Evolutionary conservation across 2,888 invertebrate genomes (phyloP), one percentile per base, ranked within the genome.

Genomic region (Asteroscopus sphinx): DNA sequence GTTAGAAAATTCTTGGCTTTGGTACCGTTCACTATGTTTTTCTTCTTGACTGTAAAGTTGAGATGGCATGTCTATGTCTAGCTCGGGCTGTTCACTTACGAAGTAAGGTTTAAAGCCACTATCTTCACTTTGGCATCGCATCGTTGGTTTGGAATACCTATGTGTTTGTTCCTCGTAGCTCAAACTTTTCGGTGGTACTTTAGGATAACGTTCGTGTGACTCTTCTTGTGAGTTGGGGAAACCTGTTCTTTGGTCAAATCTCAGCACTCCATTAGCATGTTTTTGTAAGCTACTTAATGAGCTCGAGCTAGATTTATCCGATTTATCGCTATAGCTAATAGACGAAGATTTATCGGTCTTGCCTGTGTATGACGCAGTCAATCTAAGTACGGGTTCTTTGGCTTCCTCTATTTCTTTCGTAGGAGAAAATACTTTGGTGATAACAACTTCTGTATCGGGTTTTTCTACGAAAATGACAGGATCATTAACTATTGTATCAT

Each of bases 1-100:
- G 57, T 88, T 91, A 0, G 95, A 94, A 82, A 96, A 96, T 70
- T 96, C 96, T 85, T 96, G 96, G 68, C 96, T 96, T 83, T 96
- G 96, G 80, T 96, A 96, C 1, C 96, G 94, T 79, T 95, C 95
- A 15, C 95, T 95, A 36, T 95, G 91, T 76, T 96, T 96, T 73
- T 96, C 96, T 82, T 94, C 95, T 76, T 95, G 95, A 40, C 95
- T 95, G 73, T 96, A 96, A 7, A 96, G 86, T 44, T 95, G 91
- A 25, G 94, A 94, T 11, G 94, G 94, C 85, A 93, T 92, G 68
- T 94, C 95, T 54, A 95, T 96, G 35, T 95, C 95, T 54, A 96
- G 92, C 72, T 94, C 94, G 0, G 92, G 92, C 64, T 94, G 92
- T 6, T 95, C 95, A 40, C 92, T 88, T 7, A 85, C 87, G 60